Evolutionary conservation across 1,140 invertebrate species (phyloP).

Genomic region (Orius insidiosus): DNA sequence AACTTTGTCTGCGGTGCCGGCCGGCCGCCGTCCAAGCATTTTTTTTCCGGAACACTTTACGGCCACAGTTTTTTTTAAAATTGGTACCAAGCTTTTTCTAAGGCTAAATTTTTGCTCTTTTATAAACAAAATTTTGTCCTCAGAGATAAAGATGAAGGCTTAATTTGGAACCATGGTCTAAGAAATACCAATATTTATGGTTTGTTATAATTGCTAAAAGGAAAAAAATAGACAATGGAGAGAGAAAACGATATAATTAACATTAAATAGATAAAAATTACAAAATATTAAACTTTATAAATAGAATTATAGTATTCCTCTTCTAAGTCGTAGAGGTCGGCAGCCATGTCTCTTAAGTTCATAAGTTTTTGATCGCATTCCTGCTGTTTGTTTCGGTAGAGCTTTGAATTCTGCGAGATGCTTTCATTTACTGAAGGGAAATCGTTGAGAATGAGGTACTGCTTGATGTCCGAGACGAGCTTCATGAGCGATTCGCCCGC

Average conservation of each 20-base stretch:
- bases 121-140: too few relatives aligned
- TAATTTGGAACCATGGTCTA: too few relatives aligned
- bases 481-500: constrained; percentile 94
- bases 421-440: constrained; percentile 94
- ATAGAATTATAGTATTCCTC: constrained; percentile 95
- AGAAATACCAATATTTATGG: too few relatives aligned
- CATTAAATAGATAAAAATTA: background rate
- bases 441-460: constrained; percentile 91
- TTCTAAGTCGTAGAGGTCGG: constrained; percentile 88
- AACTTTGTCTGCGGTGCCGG: too few relatives aligned
- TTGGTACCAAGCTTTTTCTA: too few relatives aligned
- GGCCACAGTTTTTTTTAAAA: too few relatives aligned
- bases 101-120: too few relatives aligned
- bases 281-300: constrained; percentile 46
- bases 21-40: too few relatives aligned
- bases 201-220: too few relatives aligned
- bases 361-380: constrained; percentile 91
- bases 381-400: constrained; percentile 73
- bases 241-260: background rate
- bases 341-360: constrained; percentile 78
- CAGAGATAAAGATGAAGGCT: too few relatives aligned
- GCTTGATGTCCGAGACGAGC: constrained; percentile 88
- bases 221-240: too few relatives aligned
- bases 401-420: constrained; percentile 75
- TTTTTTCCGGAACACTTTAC: too few relatives aligned